These are phyloP conservation scores for Uropetala carovei DNA, from an alignment of 2,888 invertebrate genomes.

Conservation along the genomic window DNA sequence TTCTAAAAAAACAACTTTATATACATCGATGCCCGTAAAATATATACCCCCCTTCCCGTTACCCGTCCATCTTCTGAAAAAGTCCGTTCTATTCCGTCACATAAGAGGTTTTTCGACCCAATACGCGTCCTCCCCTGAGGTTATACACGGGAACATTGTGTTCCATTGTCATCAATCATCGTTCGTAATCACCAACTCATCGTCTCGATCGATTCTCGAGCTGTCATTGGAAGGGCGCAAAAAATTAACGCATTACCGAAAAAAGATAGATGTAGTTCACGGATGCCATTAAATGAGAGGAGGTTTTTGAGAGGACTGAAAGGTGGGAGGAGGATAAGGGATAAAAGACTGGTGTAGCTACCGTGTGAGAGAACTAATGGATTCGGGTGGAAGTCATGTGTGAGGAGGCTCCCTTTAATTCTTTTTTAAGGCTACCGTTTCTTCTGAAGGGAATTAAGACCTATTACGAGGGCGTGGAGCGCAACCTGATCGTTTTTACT, in stretches of 20 bases:
- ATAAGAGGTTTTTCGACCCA: background rate
- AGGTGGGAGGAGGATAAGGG: background rate
- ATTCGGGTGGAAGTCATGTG: background rate
- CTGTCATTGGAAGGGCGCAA: slow-evolving; percentile 37
- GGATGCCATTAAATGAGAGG: background rate
- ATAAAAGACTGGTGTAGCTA: background rate
- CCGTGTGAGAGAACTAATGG: background rate
- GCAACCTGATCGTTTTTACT: slow-evolving; percentile 1
- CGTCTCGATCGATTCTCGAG: slow-evolving; percentile 54
- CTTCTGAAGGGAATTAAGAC: slow-evolving; percentile 35
- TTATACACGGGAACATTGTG: slow-evolving; percentile 36
- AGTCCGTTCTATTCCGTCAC: background rate
- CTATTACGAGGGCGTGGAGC: slow-evolving; percentile 20
- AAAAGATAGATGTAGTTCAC: slow-evolving; percentile 40
- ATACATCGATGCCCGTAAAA: background rate
- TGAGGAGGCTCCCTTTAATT: background rate
- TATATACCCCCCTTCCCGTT: background rate
- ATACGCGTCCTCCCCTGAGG: background rate
- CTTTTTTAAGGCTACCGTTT: slow-evolving; percentile 2
- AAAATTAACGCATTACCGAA: slow-evolving; percentile 43
- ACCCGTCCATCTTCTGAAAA: background rate
- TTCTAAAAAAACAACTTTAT: background rate
- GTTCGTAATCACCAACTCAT: slow-evolving; percentile 47
- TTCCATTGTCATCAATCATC: slow-evolving; percentile 42
- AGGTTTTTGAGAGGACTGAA: too few relatives aligned